Conservation (phyloP, 2,797 vertebrate species). For the Hypotaenidia okinawae region DNA sequence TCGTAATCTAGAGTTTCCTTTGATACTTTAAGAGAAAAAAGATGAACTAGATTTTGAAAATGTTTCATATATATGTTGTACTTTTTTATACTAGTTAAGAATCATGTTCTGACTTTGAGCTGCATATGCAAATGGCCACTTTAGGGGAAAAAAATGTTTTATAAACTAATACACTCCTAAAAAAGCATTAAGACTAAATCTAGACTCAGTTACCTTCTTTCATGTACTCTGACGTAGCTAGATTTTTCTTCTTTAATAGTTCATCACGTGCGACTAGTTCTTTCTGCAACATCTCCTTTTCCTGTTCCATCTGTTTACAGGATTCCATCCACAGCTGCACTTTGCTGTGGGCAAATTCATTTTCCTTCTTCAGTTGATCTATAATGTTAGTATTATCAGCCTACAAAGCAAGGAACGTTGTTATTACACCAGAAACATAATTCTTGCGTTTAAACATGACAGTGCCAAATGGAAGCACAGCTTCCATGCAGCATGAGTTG, state of each 20-base stretch:
- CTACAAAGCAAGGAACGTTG: constrained; percentile 64
- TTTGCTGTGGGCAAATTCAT: constrained; percentile 78
- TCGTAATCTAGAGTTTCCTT: not conserved
- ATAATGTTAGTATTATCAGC: constrained; percentile 67
- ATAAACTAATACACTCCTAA: not conserved
- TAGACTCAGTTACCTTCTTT: constrained; percentile 14
- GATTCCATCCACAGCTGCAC: constrained; percentile 86
- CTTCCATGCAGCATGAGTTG: not conserved
- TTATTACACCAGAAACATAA: not conserved
- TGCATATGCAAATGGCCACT: not conserved
- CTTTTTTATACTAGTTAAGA: not conserved
- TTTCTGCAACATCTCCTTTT: constrained; percentile 81
- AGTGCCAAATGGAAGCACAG: not conserved
- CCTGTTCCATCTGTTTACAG: constrained; percentile 87
- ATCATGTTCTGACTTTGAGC: not conserved
- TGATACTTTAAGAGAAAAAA: not conserved
- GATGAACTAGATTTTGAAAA: not conserved
- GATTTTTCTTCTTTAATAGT: constrained; percentile 48
- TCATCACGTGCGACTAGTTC: constrained; percentile 62
- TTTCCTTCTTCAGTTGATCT: constrained; percentile 81
- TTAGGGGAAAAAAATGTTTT: not conserved
- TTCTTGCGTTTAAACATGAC: not conserved
- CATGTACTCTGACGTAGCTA: constrained; percentile 24
- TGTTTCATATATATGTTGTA: not conserved
- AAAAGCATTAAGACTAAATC: not conserved